Percentiles rank a stretch among this genome's conserved stretches.
Evolutionary conservation across 2,797 vertebrate species (phyloP).

Genomic region (Clamator glandarius): DNA sequence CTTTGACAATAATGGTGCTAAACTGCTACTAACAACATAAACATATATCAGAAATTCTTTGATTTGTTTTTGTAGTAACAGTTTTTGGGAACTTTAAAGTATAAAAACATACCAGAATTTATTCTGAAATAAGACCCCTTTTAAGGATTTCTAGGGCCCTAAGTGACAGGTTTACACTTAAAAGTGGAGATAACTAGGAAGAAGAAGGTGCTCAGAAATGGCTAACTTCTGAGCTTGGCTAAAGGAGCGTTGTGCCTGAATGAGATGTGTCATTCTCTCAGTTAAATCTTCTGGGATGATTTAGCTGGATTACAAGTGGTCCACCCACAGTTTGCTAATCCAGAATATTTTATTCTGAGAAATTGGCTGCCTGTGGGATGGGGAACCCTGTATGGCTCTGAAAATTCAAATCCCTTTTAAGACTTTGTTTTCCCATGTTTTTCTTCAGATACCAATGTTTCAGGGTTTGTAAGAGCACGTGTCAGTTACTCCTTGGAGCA

Average conservation of each 20-base stretch:
- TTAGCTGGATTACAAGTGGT: neutral
- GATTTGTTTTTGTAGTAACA: neutral
- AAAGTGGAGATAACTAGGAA: neutral
- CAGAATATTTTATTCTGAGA: neutral
- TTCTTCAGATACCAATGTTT: neutral
- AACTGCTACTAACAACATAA: neutral
- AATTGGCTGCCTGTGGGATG: neutral
- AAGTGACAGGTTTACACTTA: neutral
- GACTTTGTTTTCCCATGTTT: neutral
- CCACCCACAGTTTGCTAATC: neutral
- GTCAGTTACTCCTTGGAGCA: neutral
- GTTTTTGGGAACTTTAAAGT: neutral
- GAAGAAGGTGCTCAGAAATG: neutral
- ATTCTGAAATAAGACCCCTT: neutral
- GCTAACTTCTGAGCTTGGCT: neutral
- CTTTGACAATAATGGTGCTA: neutral
- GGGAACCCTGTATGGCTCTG: neutral
- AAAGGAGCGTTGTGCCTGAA: neutral
- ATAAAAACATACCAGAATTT: neutral
- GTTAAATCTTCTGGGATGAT: neutral
- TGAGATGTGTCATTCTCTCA: neutral
- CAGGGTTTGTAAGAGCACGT: neutral
- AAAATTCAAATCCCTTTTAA: neutral
- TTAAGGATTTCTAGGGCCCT: neutral
- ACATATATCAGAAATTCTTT: neutral